Conservation (phyloP, 2,888 invertebrate genomes). For the Incurvaria masculella region DNA sequence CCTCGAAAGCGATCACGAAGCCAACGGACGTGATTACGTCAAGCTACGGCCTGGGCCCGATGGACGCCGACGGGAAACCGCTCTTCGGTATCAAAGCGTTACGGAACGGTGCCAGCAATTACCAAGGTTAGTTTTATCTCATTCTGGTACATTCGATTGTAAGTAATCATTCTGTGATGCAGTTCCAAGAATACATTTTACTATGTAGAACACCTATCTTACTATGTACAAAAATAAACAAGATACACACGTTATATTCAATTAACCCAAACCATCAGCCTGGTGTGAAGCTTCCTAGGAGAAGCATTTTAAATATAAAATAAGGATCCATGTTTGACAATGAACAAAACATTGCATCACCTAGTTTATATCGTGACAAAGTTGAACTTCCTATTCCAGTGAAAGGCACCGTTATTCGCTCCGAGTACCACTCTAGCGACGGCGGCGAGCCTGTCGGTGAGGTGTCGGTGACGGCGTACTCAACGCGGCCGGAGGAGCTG, state of each 20-base stretch:
- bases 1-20: slow-evolving; percentile 38
- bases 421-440: slow-evolving; percentile 67
- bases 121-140: slow-evolving; percentile 55
- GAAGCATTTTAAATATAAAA: too few relatives aligned
- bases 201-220: too few relatives aligned
- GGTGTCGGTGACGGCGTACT: slow-evolving; percentile 68
- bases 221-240: too few relatives aligned
- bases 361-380: too few relatives aligned
- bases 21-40: slow-evolving; percentile 70
- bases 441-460: slow-evolving; percentile 66
- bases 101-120: slow-evolving; percentile 57
- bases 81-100: slow-evolving; percentile 77
- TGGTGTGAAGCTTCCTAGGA: too few relatives aligned
- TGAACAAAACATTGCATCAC: too few relatives aligned
- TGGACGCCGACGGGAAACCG: slow-evolving; percentile 75
- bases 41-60: slow-evolving; percentile 79
- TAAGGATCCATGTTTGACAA: too few relatives aligned
- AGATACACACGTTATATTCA: too few relatives aligned
- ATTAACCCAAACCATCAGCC: too few relatives aligned
- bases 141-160: too few relatives aligned
- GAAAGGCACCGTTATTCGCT: slow-evolving; percentile 67
- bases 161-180: too few relatives aligned
- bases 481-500: slow-evolving; percentile 60
- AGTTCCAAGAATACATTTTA: too few relatives aligned
- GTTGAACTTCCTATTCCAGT: slow-evolving; percentile 58